Base-by-base conservation (phyloP, 2,888 invertebrate species). In the Cordilura impudica region DNA sequence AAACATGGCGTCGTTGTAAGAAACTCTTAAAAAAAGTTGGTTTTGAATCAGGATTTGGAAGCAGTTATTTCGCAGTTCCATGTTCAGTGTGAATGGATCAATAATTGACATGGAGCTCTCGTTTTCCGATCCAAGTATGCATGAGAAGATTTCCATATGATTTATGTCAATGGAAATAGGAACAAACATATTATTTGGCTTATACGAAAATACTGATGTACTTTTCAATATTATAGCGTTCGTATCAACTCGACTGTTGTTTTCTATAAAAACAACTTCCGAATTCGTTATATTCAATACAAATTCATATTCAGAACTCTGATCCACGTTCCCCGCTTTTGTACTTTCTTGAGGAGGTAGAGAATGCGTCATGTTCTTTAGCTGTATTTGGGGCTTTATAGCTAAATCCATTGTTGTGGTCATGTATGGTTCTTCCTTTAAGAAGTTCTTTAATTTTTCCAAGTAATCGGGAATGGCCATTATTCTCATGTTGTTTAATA, bases 401-500 rank as follows among this genome's bases (percentile, higher is more conserved):
- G 16, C 23, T 72, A 58, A 43, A 10, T 12, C 71, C 69, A 53
- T 71, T 70, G 29, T 43, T 1, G 82, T 66, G 4, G 78, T 51
- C 65, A 47, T 79, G n/a, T 82, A 58, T 0, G 84, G 82, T 8
- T 86, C 84, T 69, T 90, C 92, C 87, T 93, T 91, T 63, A 98
- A 91, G 90, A 97, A 98, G 86, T 95, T 94, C 83, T 93, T 91
- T 0, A 96, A 93, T 6, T 94, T 93, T 88, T 97, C 94, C 93
- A 98, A 95, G 96, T 98, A 98, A 90, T 98, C 97, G 84, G 98
- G 91, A 81, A 98, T 94, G 1, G 96, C 96, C 93, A 98, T 97
- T 72, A 98, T 91, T 43, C 98, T 92, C 97, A 98, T 98, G 88
- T 97, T 97, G 91, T 98, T 98, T 66, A 98, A 91, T 53, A 98